These are phyloP conservation scores for Mactromeris polynyma DNA, from an alignment of 2,888 invertebrate genomes.

Conservation along the genomic window DNA sequence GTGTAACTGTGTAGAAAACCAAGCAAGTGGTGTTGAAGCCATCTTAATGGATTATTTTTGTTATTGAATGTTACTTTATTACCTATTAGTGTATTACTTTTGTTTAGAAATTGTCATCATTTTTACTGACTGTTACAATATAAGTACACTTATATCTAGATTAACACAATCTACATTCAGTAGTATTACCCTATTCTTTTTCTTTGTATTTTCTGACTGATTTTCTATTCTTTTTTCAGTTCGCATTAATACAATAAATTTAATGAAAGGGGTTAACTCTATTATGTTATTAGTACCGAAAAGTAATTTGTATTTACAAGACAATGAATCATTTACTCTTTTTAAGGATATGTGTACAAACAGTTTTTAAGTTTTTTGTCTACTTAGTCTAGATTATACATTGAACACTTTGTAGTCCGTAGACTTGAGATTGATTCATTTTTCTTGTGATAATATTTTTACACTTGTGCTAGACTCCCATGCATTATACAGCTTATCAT, in stretches of 20 bases:
- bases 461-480: slow-evolving; percentile 26
- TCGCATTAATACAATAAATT: no score
- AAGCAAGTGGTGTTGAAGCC: background rate
- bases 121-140: no score
- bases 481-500: slow-evolving; percentile 21
- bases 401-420: background rate
- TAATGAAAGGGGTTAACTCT: no score
- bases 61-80: background rate
- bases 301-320: background rate
- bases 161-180: no score
- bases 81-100: background rate
- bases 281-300: background rate
- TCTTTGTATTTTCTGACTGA: no score
- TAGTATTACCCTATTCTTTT: no score
- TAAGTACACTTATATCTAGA: no score
- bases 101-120: background rate
- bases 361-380: background rate
- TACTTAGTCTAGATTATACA: background rate
- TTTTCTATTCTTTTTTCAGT: no score
- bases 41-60: background rate
- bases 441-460: slow-evolving; percentile 26
- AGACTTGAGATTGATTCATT: slow-evolving; percentile 11
- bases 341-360: background rate
- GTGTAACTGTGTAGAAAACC: background rate
- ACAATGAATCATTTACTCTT: background rate